Percentiles rank a stretch among this genome's conserved stretches.
Conservation (phyloP, 2,113 vertebrate species). For the Dicerorhinus sumatrensis region DNA sequence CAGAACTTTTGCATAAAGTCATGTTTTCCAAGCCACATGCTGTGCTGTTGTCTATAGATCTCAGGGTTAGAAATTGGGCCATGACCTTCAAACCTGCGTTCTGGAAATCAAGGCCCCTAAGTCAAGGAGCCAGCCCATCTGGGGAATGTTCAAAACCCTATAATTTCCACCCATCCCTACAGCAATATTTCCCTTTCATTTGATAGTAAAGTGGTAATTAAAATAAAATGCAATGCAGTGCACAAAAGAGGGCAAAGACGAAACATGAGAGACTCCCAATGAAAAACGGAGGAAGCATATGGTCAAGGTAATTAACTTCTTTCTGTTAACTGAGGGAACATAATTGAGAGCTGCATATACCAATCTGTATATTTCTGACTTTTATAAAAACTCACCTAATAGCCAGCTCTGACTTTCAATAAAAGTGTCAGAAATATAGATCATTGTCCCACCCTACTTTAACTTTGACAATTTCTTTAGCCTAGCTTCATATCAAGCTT, state of each 20-base stretch:
- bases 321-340: background rate
- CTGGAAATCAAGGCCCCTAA: constrained; percentile 38
- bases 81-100: constrained; percentile 19
- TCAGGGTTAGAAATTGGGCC: constrained; percentile 26
- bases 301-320: constrained; percentile 58
- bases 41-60: background rate
- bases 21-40: background rate
- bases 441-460: background rate
- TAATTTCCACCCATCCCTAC: constrained; percentile 73
- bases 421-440: background rate
- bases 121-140: constrained; percentile 51
- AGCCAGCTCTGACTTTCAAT: background rate
- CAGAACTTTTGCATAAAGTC: background rate
- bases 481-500: background rate
- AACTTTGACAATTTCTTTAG: background rate
- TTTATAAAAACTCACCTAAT: constrained; percentile 41
- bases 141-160: constrained; percentile 66
- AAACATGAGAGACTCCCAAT: constrained; percentile 41
- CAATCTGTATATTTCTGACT: constrained; percentile 9
- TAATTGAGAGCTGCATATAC: constrained; percentile 50
- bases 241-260: constrained; percentile 51
- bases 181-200: constrained; percentile 79
- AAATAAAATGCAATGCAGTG: constrained; percentile 63
- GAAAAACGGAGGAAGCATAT: constrained; percentile 42
- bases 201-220: constrained; percentile 75